Percentiles rank a stretch among this genome's conserved stretches.
Conservation (phyloP, 2,888 invertebrate genomes). For the Perithous albicinctus region DNA sequence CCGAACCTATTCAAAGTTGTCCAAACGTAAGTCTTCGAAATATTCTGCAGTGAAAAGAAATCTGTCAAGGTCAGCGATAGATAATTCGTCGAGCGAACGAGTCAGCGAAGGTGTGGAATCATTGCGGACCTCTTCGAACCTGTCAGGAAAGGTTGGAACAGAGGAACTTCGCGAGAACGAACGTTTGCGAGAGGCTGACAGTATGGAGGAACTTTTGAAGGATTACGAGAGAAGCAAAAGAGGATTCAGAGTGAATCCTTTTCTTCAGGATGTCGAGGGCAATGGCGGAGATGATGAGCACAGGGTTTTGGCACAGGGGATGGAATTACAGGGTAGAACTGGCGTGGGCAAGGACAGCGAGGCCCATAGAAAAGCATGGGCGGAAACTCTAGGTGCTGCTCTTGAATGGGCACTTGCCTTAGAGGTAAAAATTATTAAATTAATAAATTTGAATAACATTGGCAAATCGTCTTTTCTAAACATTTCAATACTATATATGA, state of each 20-base stretch:
- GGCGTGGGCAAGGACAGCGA: conserved; percentile 94
- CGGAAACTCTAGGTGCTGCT: conserved; percentile 94
- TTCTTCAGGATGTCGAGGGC: conserved; percentile 70
- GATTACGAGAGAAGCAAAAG: conserved; percentile 81
- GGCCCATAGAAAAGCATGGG: conserved; percentile 93
- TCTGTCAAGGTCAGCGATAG: conserved; percentile 7
- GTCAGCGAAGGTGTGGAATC: conserved; percentile 18
- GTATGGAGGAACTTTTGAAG: conserved; percentile 78
- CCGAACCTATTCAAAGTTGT: conserved; percentile 49
- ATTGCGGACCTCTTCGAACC: conserved; percentile 5
- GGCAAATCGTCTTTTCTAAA: background rate
- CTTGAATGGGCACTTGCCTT: conserved; percentile 91
- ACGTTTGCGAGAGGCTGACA: conserved; percentile 67
- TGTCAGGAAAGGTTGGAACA: background rate
- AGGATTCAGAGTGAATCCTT: conserved; percentile 82
- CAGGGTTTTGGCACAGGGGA: conserved; percentile 32
- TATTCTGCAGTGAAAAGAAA: conserved; percentile 43
- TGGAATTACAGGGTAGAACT: conserved; percentile 77
- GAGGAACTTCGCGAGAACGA: conserved; percentile 19
- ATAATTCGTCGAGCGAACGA: conserved; percentile 25
- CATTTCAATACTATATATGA: too few relatives aligned
- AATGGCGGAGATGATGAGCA: conserved; percentile 53
- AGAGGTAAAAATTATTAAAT: conserved; percentile 81
- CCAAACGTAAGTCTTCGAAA: conserved; percentile 35
- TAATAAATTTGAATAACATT: background rate